Percentiles rank a stretch among this genome's conserved stretches.
Conservation (phyloP, 1,140 invertebrate species). For the Goniozus legneri region DNA sequence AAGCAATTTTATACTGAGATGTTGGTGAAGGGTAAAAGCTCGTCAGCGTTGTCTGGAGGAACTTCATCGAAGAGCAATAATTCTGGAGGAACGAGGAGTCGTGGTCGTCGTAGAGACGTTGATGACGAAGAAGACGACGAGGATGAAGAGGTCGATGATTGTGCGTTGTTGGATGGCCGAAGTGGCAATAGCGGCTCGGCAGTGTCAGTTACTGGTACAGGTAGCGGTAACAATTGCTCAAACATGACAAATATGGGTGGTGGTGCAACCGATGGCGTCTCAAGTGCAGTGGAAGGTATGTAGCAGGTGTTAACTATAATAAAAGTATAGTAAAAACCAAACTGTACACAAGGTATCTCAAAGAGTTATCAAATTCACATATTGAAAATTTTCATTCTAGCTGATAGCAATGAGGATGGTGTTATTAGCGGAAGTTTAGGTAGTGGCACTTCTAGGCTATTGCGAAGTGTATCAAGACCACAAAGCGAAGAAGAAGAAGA, state of each 20-base stretch:
- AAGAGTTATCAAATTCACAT: no score
- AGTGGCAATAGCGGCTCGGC: constrained; percentile 5
- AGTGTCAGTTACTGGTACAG: no score
- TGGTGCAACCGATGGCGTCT: constrained; percentile 6
- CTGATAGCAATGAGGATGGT: constrained; percentile 30
- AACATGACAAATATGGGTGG: constrained; percentile 4
- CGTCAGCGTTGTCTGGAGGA: constrained; percentile 20
- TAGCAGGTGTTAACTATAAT: no score
- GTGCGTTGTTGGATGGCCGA: constrained; percentile 14
- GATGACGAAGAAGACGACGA: constrained; percentile 27
- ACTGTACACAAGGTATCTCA: no score
- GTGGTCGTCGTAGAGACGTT: constrained; percentile 13
- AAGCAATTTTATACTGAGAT: constrained; percentile 59
- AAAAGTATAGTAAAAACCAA: no score
- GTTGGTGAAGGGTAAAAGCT: constrained; percentile 54
- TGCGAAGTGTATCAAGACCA: constrained; percentile 62
- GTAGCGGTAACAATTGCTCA: no score
- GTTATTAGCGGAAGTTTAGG: constrained; percentile 21
- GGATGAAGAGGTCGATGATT: constrained; percentile 29
- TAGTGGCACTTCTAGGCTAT: constrained; percentile 46
- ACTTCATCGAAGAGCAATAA: constrained; percentile 27
- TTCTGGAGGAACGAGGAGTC: constrained; percentile 6
- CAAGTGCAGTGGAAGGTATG: constrained; percentile 11
- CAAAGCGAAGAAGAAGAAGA: constrained; percentile 71
- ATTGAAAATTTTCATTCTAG: no score